Conservation (phyloP, 2,888 invertebrate species). For the Sminthurinus aureus region DNA sequence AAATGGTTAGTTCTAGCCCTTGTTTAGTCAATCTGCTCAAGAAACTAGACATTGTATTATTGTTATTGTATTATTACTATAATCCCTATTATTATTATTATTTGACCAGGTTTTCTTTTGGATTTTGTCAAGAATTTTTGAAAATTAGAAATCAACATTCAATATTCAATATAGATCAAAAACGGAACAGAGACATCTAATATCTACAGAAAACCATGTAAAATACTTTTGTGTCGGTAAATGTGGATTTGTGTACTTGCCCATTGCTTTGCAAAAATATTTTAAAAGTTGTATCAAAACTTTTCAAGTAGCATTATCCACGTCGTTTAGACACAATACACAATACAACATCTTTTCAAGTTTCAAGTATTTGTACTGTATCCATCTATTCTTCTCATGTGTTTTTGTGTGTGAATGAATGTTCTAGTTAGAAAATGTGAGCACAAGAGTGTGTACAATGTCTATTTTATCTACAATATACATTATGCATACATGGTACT, state of each 20-base stretch:
- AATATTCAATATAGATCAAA: background rate
- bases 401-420: background rate
- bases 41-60: background rate
- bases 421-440: background rate
- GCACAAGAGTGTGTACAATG: no score
- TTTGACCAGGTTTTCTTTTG: background rate
- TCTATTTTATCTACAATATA: no score
- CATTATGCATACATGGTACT: background rate
- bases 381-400: background rate
- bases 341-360: no score
- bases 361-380: no score
- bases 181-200: background rate
- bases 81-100: background rate
- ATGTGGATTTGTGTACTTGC: background rate
- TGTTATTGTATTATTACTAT: no score
- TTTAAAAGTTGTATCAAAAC: no score
- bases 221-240: background rate
- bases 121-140: background rate
- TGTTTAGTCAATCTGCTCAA: slow-evolving; percentile 1
- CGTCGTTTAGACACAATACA: no score
- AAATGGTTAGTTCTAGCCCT: background rate
- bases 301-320: no score
- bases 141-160: background rate
- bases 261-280: no score
- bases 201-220: background rate